Percentiles rank a stretch among this genome's conserved stretches.
These are phyloP conservation scores for Pyrocephalus nanus DNA, from an alignment of 2,797 vertebrate genomes.

Conservation along the genomic window DNA sequence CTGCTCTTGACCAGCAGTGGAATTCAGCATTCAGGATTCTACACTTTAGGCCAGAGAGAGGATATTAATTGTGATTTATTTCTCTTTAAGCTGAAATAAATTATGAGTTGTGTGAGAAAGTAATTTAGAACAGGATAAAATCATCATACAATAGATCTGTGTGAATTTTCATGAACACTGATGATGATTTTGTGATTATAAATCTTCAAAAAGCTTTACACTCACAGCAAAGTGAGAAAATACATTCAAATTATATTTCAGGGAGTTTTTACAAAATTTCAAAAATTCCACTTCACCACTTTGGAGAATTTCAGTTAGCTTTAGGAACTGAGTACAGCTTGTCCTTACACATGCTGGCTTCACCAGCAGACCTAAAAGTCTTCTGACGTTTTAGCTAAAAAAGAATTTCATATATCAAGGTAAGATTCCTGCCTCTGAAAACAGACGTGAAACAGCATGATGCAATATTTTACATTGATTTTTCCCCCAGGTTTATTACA, in stretches of 20 bases:
- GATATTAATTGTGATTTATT: not conserved
- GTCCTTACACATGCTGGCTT: not conserved
- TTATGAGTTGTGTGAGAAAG: not conserved
- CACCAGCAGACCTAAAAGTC: not conserved
- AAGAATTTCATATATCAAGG: not conserved
- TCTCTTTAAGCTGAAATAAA: constrained; percentile 22
- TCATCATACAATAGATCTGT: not conserved
- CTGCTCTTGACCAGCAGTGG: not conserved
- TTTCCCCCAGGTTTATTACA: not conserved
- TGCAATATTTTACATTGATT: not conserved
- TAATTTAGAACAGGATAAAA: not conserved
- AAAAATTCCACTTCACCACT: not conserved
- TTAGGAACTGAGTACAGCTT: not conserved
- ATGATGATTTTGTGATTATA: not conserved
- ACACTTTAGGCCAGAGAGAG: not conserved
- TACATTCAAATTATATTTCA: not conserved
- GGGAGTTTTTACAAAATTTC: not conserved
- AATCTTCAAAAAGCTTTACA: not conserved
- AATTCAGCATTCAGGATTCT: not conserved
- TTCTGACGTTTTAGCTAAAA: not conserved
- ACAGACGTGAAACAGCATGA: not conserved
- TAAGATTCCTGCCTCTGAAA: not conserved
- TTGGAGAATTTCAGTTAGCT: not conserved
- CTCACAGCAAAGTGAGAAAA: not conserved
- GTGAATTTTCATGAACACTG: not conserved